These are phyloP conservation scores for Dromococcyx pavoninus DNA, from an alignment of 2,797 vertebrate genomes.

Conservation along the genomic window DNA sequence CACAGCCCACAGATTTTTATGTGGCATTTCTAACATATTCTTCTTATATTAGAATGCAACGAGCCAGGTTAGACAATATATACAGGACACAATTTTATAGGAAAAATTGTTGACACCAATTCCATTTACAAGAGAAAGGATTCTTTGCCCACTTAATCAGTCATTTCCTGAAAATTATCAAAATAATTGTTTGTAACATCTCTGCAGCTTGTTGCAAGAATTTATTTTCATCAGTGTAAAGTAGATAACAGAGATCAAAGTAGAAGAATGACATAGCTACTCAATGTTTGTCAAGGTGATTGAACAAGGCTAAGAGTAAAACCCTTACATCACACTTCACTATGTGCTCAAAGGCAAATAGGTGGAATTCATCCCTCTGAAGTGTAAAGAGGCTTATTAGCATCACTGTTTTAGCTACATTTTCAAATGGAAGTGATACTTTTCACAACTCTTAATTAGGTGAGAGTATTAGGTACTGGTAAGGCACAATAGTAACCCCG, in stretches of 20 bases:
- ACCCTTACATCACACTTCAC: background rate
- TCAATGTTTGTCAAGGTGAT: background rate
- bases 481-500: background rate
- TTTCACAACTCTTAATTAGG: background rate
- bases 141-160: background rate
- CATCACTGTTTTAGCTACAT: background rate
- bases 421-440: background rate
- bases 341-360: background rate
- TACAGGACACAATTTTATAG: background rate
- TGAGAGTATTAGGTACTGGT: background rate
- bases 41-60: slow-evolving; percentile 16
- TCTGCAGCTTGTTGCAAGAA: background rate
- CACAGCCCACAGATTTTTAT: slow-evolving; percentile 40
- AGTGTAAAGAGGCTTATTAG: background rate
- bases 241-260: background rate
- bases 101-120: background rate
- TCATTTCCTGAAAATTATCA: background rate
- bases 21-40: slow-evolving; percentile 9
- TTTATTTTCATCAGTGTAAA: background rate
- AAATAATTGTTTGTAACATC: background rate
- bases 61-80: background rate
- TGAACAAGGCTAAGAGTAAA: background rate
- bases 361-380: background rate
- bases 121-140: background rate
- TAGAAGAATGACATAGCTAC: background rate